Conservation (phyloP, 2,888 invertebrate species). For the Athrips mouffetella region DNA sequence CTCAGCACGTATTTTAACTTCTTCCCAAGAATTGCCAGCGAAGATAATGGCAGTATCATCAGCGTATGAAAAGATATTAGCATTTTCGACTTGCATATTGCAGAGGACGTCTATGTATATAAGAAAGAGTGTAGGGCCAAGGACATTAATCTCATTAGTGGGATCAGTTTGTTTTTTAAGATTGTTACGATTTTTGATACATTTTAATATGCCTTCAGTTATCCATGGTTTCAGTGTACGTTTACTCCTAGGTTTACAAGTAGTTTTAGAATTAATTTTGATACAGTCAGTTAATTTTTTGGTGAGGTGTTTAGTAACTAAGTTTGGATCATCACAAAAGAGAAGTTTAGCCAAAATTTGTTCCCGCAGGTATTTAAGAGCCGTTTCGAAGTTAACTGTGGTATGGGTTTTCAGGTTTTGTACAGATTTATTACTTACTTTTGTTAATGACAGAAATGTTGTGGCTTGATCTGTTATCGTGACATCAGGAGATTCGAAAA, state of each 20-base stretch:
- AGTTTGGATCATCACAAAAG: not conserved
- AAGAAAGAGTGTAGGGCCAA: too few species aligned
- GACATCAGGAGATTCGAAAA: too few species aligned
- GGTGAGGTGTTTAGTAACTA: not conserved
- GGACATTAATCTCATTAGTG: not conserved
- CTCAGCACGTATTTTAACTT: too few species aligned
- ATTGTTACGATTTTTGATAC: not conserved
- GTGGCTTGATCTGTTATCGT: not conserved
- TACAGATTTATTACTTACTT: not conserved
- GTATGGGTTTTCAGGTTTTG: not conserved
- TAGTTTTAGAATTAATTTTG: not conserved
- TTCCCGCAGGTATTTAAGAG: not conserved
- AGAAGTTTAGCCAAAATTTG: not conserved
- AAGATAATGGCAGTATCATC: not conserved
- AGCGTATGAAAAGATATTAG: not conserved
- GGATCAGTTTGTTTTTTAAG: not conserved
- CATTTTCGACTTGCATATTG: not conserved
- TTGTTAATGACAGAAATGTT: not conserved
- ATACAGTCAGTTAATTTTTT: not conserved
- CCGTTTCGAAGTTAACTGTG: not conserved
- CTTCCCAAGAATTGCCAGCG: not conserved
- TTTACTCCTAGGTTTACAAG: not conserved
- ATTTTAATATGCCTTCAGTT: not conserved
- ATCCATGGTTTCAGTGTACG: conserved; percentile 2
- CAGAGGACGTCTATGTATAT: not conserved